Percentiles rank a stretch among this genome's conserved stretches.
phyloP scores from a whole-genome alignment of 1,140 invertebrate species.

The honey bee (Apis mellifera) region Amel_HAv3.1 CM009931.2:16734001-16734500 shows the following conservation, averaged over 20 bases:
- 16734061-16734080: conserved; percentile 10
- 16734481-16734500: conserved; percentile 70
- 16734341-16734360: conserved; percentile 82
- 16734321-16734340: conserved; percentile 77
- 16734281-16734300: conserved; percentile 64
- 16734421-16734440: conserved; percentile 71
- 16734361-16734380: conserved; percentile 81
- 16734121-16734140: conserved; percentile 26
- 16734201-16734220: conserved; percentile 22
- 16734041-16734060: not conserved
- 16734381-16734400: conserved; percentile 77
- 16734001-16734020: not conserved
- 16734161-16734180: not conserved
- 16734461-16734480: conserved; percentile 50
- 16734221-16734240: conserved; percentile 48
- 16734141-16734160: conserved; percentile 7
- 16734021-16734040: not conserved
- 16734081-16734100: not conserved
- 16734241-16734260: conserved; percentile 64
- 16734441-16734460: conserved; percentile 20
- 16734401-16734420: conserved; percentile 70
- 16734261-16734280: conserved; percentile 65
- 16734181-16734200: not conserved
- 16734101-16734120: conserved; percentile 19
- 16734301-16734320: conserved; percentile 48